Evolutionary conservation across 2,113 vertebrate genomes (phyloP).

Genomic region (Lepisosteus oculatus): DNA sequence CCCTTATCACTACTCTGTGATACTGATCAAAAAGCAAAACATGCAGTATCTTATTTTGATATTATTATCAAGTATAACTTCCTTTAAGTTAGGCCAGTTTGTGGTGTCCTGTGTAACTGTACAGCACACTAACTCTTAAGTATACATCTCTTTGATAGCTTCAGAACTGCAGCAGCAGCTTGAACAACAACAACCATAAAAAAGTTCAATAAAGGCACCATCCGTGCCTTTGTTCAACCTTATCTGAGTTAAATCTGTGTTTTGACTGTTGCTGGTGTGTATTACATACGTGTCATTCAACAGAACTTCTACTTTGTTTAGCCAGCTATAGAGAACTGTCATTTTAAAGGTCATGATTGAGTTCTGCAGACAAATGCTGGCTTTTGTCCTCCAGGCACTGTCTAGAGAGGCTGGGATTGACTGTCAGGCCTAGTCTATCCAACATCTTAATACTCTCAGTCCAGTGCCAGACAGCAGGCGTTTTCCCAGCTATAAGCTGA

Average conservation of each 20-base stretch:
- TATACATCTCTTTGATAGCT: no score
- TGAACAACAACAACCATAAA: no score
- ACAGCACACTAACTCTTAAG: no score
- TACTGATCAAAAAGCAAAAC: no score
- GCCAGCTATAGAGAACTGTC: constrained; percentile 70
- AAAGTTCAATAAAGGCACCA: background rate
- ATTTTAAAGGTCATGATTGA: constrained; percentile 72
- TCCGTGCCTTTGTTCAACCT: background rate
- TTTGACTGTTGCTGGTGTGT: constrained; percentile 69
- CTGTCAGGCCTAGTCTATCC: constrained; percentile 33
- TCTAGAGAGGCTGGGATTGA: background rate
- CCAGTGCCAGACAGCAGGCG: constrained; percentile 20
- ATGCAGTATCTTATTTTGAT: no score
- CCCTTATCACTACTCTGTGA: no score
- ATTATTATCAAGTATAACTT: no score
- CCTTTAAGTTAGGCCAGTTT: no score
- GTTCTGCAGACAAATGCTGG: constrained; percentile 71
- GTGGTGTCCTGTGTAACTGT: no score
- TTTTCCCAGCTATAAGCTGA: background rate
- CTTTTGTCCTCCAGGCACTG: constrained; percentile 55
- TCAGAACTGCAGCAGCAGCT: no score
- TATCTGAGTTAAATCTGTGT: constrained; percentile 42
- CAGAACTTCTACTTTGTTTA: constrained; percentile 41
- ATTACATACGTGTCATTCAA: constrained; percentile 70
- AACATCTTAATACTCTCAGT: constrained; percentile 35